Base-by-base conservation (phyloP, 2,888 invertebrate species). In the Caenorhabditis sp. region DNA sequence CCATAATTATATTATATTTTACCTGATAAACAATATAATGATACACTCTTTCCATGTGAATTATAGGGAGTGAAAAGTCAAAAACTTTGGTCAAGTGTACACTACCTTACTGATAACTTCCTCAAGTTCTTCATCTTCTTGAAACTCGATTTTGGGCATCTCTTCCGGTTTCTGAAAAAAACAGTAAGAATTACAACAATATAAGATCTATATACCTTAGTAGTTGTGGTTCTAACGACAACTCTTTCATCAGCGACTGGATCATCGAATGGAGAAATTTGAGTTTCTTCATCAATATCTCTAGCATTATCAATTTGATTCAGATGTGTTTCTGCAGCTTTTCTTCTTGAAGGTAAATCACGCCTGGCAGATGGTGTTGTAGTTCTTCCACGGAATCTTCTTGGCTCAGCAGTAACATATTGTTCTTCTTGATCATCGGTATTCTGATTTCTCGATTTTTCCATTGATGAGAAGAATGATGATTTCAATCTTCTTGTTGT, bases 211-310 rank as follows among this genome's bases (percentile, higher is more conserved):
- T 17, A 50, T 4, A 67, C 72, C 26, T 59, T 68, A 1, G 72
- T 71, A 1, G 64, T 56, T 26, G 56, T 71, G 1, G 71, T 50
- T n/a, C 63, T 64, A 2, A 67, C 21, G 12, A 64, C 62, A 26
- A 64, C 67, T 14, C 52, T 14, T 14, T 70, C 66, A 8, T 61
- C 54, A 20, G 57, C 50, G 10, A 54, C 31, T 57, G 67, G 68
- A 63, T 78, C 71, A 53, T 83, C 83, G 57, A 83, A 83, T 20
- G 83, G 83, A 53, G 79, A 79, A 14, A 67, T 23, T 14, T 63
- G 53, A 12, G 80, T 80, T 27, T 82, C 81, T 49, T 83, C 83
- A 63, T 83, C 83, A 58, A 83, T 64, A 61, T 69, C 63, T 53
- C 76, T 63, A 10, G 81, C 82, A 59, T 83, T 81, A 63, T 83